Evolutionary conservation across 1,140 invertebrate species (phyloP).

Genomic region (Trichonephila inaurata): DNA sequence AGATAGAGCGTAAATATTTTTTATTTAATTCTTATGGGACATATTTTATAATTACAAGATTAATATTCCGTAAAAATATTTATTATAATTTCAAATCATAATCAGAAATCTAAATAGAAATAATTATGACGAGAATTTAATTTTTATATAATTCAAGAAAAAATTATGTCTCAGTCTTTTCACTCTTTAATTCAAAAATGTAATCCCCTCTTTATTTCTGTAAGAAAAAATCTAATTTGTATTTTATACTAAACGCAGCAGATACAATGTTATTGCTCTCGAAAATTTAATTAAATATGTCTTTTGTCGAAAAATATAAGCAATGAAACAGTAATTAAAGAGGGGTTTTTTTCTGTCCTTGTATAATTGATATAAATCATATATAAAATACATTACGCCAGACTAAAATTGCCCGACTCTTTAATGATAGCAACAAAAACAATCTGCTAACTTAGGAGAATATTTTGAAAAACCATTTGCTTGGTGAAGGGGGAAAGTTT

Average conservation of each 20-base stretch:
- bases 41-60: too few relatives aligned
- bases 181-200: background rate
- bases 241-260: background rate
- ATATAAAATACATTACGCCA: background rate
- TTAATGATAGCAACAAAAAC: constrained; percentile 6
- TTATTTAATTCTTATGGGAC: too few relatives aligned
- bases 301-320: background rate
- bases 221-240: background rate
- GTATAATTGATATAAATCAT: constrained; percentile 18
- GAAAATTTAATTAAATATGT: background rate
- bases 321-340: constrained; percentile 17
- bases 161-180: background rate
- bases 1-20: too few relatives aligned
- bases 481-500: background rate
- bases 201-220: background rate
- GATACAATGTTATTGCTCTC: too few relatives aligned
- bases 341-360: background rate
- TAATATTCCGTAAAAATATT: too few relatives aligned
- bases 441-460: background rate
- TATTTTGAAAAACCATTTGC: background rate
- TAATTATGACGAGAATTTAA: too few relatives aligned
- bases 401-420: background rate
- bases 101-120: too few relatives aligned
- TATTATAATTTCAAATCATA: too few relatives aligned
- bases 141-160: background rate